Evolutionary conservation across 2,113 vertebrate genomes (phyloP).

Genomic region (Terrapene triunguis): DNA sequence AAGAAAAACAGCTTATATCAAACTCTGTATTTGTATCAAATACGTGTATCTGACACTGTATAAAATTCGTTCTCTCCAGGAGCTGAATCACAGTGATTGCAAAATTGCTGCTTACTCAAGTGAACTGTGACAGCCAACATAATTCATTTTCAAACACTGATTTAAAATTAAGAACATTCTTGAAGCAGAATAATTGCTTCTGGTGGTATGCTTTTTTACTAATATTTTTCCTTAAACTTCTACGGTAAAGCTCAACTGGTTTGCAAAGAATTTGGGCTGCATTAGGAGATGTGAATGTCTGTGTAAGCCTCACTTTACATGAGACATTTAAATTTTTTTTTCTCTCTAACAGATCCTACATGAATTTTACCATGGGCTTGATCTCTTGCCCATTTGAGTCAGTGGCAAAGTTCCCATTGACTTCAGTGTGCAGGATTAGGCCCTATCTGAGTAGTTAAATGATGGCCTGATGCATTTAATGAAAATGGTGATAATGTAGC

Average conservation of each 20-base stretch:
- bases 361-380: background rate
- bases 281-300: background rate
- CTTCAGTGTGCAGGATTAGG: background rate
- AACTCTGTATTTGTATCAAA: background rate
- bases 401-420: background rate
- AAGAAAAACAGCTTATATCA: background rate
- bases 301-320: background rate
- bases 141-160: background rate
- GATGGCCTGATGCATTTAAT: background rate
- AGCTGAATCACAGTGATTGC: background rate
- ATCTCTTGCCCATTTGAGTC: background rate
- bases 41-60: background rate
- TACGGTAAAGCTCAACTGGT: background rate
- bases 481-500: background rate
- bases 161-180: background rate
- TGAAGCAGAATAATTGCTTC: background rate
- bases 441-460: background rate
- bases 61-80: background rate
- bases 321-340: background rate
- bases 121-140: slow-evolving; percentile 11
- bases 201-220: background rate
- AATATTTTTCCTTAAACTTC: background rate
- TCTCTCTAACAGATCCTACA: background rate
- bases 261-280: background rate
- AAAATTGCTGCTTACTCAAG: background rate